Conservation (phyloP, 2,888 invertebrate species). For the Digitonthophagus gazella region DNA sequence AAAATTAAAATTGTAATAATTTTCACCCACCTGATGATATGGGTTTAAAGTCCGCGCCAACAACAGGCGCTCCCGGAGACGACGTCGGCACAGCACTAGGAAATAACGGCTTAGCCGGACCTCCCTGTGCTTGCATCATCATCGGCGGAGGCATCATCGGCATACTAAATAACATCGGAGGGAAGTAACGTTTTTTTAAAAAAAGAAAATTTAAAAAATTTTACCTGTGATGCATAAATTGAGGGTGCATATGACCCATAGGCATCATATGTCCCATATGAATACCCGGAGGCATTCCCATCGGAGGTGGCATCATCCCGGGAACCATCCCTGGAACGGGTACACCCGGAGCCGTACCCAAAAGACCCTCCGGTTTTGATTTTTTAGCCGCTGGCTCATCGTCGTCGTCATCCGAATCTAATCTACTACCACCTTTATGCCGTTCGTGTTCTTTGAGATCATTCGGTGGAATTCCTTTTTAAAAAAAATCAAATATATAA, state of each 20-base stretch:
- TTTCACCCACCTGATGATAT: constrained; percentile 55
- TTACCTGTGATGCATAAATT: constrained; percentile 38
- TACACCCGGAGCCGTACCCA: constrained; percentile 63
- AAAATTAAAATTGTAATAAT: constrained; percentile 37
- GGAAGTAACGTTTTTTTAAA: no score
- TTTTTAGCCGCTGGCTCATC: constrained; percentile 81
- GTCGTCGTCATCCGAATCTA: constrained; percentile 60
- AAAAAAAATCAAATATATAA: constrained; percentile 11
- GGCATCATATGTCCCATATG: constrained; percentile 65
- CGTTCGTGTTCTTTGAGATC: constrained; percentile 93
- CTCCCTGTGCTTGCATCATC: constrained; percentile 58
- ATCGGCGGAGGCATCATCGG: constrained; percentile 52
- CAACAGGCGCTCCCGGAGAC: constrained; percentile 56
- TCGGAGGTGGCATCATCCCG: constrained; percentile 61
- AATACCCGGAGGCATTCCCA: constrained; percentile 59
- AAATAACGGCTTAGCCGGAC: constrained; percentile 74
- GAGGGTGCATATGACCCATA: constrained; percentile 60
- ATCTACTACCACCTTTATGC: constrained; percentile 64
- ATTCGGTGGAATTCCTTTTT: constrained; percentile 76
- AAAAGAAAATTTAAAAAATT: no score
- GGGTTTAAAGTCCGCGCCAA: constrained; percentile 63
- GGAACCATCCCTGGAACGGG: constrained; percentile 64
- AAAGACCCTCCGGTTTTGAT: constrained; percentile 66
- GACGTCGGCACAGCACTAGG: constrained; percentile 71
- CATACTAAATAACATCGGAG: constrained; percentile 55